Base-by-base conservation (phyloP, 2,113 vertebrate species). In the Tychaedon coryphoeus region DNA sequence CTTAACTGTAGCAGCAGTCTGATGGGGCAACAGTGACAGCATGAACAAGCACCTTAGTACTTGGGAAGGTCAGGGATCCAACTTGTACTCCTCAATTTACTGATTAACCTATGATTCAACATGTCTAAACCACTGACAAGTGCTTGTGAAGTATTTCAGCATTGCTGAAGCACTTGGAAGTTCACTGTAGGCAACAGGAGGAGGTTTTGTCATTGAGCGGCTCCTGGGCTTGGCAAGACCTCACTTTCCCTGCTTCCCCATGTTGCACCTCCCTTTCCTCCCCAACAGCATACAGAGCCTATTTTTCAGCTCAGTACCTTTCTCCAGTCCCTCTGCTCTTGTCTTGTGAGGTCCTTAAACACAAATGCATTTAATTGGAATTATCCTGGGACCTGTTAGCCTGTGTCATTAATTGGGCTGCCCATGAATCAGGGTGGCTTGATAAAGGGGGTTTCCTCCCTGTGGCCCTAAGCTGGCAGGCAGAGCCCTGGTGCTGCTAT, bases 261-360 rank as follows among this genome's bases (percentile, higher is more conserved):
- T 1, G 3, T 19, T 72, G 28, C 16, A 45, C 24, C 8, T 71
- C 47, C 50, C 17, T 48, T 73, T 88, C 18, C 0, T 80, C 28
- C 15, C 29, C 15, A 18, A 6, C 50, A 34, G 22, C 36, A 69
- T 9, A 51, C 2, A 36, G 10, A 34, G 38, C 0, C 0, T 61
- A 57, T 76, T 88, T 88, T 82, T 70, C 50, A 86, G 54, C 31
- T 88, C 42, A 14, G 12, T 60, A 48, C 57, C 38, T 88, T 86
- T 76, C 40, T 88, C 19, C 29, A 86, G 48, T 25, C 15, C 24
- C 20, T 5, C n/a, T 83, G 28, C 36, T 69, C 28, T 73, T 76
- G 31, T 48, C 54, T 90, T 75, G n/a, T 20, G 50, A 79, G 40
- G 45, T 50, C 8, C 24, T 60, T 72, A 72, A 79, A 60, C 40